Evolutionary conservation across 2,888 invertebrate species (phyloP).

Genomic region (Autographa pulchrina): DNA sequence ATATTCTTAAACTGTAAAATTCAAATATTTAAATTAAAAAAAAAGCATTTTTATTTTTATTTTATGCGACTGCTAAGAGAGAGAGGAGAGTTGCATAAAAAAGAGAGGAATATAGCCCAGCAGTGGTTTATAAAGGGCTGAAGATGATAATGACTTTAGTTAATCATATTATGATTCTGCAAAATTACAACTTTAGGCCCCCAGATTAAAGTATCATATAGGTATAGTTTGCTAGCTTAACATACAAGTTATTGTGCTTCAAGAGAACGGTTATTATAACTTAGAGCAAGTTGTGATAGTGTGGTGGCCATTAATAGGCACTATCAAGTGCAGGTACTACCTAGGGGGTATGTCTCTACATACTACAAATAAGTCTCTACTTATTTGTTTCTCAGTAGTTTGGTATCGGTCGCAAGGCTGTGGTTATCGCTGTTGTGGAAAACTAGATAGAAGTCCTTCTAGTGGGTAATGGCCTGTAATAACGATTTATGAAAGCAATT

Average conservation of each 20-base stretch:
- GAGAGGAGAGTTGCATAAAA: too few species aligned
- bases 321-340: background rate
- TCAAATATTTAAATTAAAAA: too few species aligned
- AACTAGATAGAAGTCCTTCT: background rate
- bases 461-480: background rate
- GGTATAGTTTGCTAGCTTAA: background rate
- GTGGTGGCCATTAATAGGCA: background rate
- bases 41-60: too few species aligned
- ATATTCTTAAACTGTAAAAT: too few species aligned
- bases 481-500: too few species aligned
- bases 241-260: background rate
- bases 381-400: background rate
- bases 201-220: background rate
- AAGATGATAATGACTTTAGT: too few species aligned
- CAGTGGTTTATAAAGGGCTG: too few species aligned
- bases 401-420: background rate
- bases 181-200: background rate
- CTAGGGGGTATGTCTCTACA: background rate
- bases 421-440: too few species aligned
- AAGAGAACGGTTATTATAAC: conserved; percentile 43
- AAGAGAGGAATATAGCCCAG: too few species aligned
- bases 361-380: too few species aligned
- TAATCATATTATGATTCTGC: background rate
- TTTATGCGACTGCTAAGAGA: too few species aligned
- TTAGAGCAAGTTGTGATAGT: conserved; percentile 33